phyloP scores from a whole-genome alignment of 1,140 invertebrate species.

The Ectropis grisescens region DNA sequence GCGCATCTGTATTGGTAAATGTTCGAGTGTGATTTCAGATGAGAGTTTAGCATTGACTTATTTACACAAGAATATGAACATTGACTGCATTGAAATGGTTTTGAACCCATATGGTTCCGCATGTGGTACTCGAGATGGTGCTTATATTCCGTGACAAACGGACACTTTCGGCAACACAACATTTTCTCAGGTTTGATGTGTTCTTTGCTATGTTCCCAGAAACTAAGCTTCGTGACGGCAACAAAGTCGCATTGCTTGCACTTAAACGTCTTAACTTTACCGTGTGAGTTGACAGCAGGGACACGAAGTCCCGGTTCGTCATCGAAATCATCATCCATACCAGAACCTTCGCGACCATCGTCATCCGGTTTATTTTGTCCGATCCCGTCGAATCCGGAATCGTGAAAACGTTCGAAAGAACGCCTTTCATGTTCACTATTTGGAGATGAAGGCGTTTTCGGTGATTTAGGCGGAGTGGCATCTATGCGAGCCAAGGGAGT shows the following conservation, averaged over 20 bases:
- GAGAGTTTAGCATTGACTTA: slow-evolving; percentile 99
- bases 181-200: slow-evolving; percentile 96
- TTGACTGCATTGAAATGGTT: slow-evolving; percentile 96
- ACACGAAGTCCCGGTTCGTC: slow-evolving; percentile 77
- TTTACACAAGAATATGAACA: slow-evolving; percentile 96
- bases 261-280: slow-evolving; percentile 88
- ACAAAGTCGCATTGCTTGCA: slow-evolving; percentile 94
- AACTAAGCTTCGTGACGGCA: slow-evolving; percentile 89
- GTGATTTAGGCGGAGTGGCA: slow-evolving; percentile 71
- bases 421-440: slow-evolving; percentile 34
- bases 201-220: slow-evolving; percentile 90
- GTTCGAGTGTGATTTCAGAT: slow-evolving; percentile 98
- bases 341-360: slow-evolving; percentile 62
- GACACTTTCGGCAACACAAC: slow-evolving; percentile 91
- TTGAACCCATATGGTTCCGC: slow-evolving; percentile 94
- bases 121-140: slow-evolving; percentile 99
- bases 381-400: slow-evolving; percentile 45
- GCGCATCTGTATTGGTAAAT: slow-evolving; percentile 96
- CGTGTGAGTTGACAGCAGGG: slow-evolving; percentile 84
- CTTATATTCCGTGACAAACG: slow-evolving; percentile 98
- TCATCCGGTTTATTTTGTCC: slow-evolving; percentile 39
- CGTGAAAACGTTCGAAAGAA: slow-evolving; percentile 39
- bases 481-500: slow-evolving; percentile 43
- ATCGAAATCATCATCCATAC: slow-evolving; percentile 70
- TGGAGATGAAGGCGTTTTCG: slow-evolving; percentile 49